These are phyloP conservation scores for Halyomorpha halys DNA, from an alignment of 1,140 invertebrate genomes.

Conservation along the genomic window DNA sequence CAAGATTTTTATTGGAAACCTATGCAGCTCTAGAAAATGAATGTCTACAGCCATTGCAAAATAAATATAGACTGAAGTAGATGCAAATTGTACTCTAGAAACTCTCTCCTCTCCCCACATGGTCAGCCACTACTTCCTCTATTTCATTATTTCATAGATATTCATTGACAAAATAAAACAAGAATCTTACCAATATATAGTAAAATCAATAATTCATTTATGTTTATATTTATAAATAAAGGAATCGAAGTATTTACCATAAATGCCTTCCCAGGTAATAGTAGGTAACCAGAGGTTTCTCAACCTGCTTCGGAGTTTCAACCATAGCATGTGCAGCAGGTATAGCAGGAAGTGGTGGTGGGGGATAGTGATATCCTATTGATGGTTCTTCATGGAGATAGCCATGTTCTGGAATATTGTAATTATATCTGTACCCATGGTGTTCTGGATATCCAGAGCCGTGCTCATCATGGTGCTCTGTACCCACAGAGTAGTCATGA, in stretches of 20 bases:
- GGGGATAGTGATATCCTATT: slow-evolving; percentile 11
- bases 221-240: too few relatives aligned
- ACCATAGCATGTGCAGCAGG: slow-evolving; percentile 1
- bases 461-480: background rate
- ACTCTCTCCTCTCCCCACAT: too few relatives aligned
- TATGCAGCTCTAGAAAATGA: too few relatives aligned
- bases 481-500: background rate
- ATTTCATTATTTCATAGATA: too few relatives aligned
- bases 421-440: background rate
- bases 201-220: too few relatives aligned
- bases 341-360: slow-evolving; percentile 17
- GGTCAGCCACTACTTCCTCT: too few relatives aligned
- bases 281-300: slow-evolving; percentile 42
- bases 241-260: slow-evolving; percentile 41
- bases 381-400: background rate
- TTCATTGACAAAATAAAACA: too few relatives aligned
- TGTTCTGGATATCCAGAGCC: background rate
- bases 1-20: too few relatives aligned
- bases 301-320: background rate
- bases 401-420: background rate
- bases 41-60: too few relatives aligned
- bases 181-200: too few relatives aligned
- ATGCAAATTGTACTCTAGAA: too few relatives aligned
- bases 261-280: slow-evolving; percentile 69
- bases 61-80: too few relatives aligned